These are phyloP conservation scores for Bryconaethiops microstoma DNA, from an alignment of 2,797 vertebrate genomes.

Conservation along the genomic window DNA sequence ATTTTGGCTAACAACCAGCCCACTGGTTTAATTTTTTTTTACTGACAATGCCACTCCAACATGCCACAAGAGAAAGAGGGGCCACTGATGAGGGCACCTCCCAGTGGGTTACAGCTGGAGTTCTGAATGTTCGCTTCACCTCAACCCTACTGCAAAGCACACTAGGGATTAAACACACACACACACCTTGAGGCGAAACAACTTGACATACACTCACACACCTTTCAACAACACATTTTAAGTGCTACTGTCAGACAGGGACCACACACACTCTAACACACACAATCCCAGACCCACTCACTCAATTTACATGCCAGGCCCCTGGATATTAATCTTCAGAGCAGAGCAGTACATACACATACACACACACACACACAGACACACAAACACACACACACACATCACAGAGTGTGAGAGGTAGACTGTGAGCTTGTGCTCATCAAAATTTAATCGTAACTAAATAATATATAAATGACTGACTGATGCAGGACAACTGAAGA, in stretches of 20 bases:
- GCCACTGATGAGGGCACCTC: constrained; percentile 35
- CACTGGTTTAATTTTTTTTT: no score
- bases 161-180: constrained; percentile 17
- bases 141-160: constrained; percentile 21
- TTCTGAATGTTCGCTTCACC: constrained; percentile 39
- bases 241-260: not conserved
- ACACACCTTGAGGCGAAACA: constrained; percentile 7
- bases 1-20: no score
- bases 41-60: no score
- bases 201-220: not conserved
- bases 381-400: constrained; percentile 15
- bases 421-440: constrained; percentile 48
- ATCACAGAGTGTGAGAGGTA: constrained; percentile 18
- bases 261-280: not conserved
- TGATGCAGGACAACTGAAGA: constrained; percentile 48
- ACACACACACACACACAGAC: constrained; percentile 35
- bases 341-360: constrained; percentile 25
- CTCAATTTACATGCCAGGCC: constrained; percentile 16
- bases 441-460: constrained; percentile 59
- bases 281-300: constrained; percentile 10
- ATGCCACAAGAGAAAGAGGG: constrained; percentile 7
- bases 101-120: constrained; percentile 28
- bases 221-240: constrained; percentile 20
- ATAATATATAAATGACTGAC: constrained; percentile 57
- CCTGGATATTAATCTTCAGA: constrained; percentile 20